These are phyloP conservation scores for Platanista minor DNA, from an alignment of 2,113 vertebrate genomes.

Conservation along the genomic window DNA sequence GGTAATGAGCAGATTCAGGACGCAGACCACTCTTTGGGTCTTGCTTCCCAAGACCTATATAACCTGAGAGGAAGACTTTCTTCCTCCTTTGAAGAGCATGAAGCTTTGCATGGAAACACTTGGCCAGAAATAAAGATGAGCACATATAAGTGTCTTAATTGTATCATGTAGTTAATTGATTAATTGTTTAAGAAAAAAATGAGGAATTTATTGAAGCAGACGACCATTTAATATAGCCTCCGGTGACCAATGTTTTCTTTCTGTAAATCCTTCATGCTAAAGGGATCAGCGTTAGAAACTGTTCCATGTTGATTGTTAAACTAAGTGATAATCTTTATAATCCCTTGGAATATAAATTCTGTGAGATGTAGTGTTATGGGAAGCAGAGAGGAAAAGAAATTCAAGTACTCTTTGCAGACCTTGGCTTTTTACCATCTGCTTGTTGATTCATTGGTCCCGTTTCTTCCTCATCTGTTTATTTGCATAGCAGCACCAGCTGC, in stretches of 20 bases:
- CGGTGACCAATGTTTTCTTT: conserved; percentile 20
- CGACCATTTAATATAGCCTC: background rate
- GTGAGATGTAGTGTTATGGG: background rate
- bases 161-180: background rate
- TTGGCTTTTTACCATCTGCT: conserved; percentile 75
- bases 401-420: conserved; percentile 64
- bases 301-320: conserved; percentile 28
- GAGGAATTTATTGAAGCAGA: background rate
- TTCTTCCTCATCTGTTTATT: conserved; percentile 76
- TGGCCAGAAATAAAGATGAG: conserved; percentile 1
- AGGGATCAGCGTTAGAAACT: background rate
- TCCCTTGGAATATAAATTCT: conserved; percentile 63
- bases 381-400: conserved; percentile 30
- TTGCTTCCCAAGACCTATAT: background rate
- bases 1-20: background rate
- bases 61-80: background rate
- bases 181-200: background rate
- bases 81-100: background rate
- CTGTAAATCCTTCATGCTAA: conserved; percentile 25
- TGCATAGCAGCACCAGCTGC: conserved; percentile 77
- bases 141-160: background rate
- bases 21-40: background rate
- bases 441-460: conserved; percentile 76
- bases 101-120: background rate
- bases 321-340: conserved; percentile 61